Conservation (phyloP, 2,113 vertebrate species). For the Myxocyprinus asiaticus region DNA sequence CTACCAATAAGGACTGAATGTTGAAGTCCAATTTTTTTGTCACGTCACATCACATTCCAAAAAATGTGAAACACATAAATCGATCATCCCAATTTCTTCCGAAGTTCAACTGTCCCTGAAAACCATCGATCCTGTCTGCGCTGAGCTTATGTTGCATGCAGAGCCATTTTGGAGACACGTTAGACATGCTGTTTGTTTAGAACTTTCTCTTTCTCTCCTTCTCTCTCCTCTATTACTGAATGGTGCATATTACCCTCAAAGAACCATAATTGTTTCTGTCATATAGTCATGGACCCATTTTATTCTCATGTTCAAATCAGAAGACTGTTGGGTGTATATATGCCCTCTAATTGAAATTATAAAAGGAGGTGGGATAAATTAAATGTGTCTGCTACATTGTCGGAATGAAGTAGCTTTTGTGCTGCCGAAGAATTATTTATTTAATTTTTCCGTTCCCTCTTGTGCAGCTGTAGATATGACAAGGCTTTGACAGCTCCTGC, state of each 20-base stretch:
- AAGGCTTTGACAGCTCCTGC: conserved; percentile 20
- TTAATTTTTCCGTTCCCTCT: not conserved
- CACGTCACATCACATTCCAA: conserved; percentile 58
- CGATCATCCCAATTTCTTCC: conserved; percentile 89
- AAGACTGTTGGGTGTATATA: conserved; percentile 42
- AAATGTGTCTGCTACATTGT: not conserved
- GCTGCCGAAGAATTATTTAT: not conserved
- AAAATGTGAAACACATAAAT: conserved; percentile 77
- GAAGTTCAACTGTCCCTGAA: conserved; percentile 87
- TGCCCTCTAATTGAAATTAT: conserved; percentile 57
- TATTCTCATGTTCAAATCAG: conserved; percentile 45
- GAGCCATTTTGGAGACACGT: conserved; percentile 56
- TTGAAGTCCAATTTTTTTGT: conserved; percentile 55
- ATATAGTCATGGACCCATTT: conserved; percentile 74
- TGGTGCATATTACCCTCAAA: conserved; percentile 72
- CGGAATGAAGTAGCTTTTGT: conserved; percentile 2
- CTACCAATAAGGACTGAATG: conserved; percentile 54
- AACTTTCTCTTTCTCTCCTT: not conserved
- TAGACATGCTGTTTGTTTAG: conserved; percentile 47
- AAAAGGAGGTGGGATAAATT: conserved; percentile 43
- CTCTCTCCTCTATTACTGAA: conserved; percentile 56
- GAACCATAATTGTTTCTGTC: conserved; percentile 74
- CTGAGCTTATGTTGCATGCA: conserved; percentile 75
- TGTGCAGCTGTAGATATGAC: conserved; percentile 11
- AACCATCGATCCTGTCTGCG: conserved; percentile 84